A percentile compares a stretch with the other conserved stretches of the same genome.
Conservation (phyloP, 2,888 invertebrate genomes). For the Cephalotes varians region DNA sequence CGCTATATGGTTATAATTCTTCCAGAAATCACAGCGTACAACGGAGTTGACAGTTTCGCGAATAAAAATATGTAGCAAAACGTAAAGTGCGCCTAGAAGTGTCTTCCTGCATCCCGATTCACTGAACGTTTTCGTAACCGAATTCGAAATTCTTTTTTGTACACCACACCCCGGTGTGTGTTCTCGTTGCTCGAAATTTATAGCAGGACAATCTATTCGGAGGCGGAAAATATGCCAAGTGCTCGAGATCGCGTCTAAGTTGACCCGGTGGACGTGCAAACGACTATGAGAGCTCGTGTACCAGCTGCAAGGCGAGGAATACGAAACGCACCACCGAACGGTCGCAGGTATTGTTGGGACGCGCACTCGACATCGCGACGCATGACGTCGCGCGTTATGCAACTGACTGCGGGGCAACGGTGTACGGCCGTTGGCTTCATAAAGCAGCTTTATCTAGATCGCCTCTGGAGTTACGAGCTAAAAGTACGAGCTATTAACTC, state of each 20-base stretch:
- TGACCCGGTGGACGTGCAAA: constrained; percentile 16
- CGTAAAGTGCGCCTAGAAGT: neutral
- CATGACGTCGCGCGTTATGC: constrained; percentile 47
- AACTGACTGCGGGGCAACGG: constrained; percentile 47
- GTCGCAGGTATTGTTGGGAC: constrained; percentile 39
- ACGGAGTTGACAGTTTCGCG: neutral
- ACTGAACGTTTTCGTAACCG: neutral
- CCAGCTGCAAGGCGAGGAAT: constrained; percentile 33
- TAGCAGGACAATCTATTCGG: neutral
- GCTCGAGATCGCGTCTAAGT: constrained; percentile 39
- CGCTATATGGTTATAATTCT: neutral
- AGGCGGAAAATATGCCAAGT: constrained; percentile 41
- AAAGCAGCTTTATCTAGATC: constrained; percentile 79
- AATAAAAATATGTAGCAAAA: neutral
- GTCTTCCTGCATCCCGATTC: neutral
- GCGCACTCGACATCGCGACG: constrained; percentile 37
- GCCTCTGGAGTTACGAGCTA: constrained; percentile 73
- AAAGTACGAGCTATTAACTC: constrained; percentile 80
- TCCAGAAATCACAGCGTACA: neutral
- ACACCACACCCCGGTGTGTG: neutral
- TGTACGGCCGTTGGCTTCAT: constrained; percentile 69
- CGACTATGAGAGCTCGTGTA: constrained; percentile 45
- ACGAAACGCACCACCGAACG: constrained; percentile 26
- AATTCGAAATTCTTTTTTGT: constrained; percentile 16
- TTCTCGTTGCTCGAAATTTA: constrained; percentile 20